Percentiles rank a stretch among this genome's conserved stretches.
phyloP scores from a whole-genome alignment of 2,888 invertebrate genomes.

The Sylvicola fuscatus region DNA sequence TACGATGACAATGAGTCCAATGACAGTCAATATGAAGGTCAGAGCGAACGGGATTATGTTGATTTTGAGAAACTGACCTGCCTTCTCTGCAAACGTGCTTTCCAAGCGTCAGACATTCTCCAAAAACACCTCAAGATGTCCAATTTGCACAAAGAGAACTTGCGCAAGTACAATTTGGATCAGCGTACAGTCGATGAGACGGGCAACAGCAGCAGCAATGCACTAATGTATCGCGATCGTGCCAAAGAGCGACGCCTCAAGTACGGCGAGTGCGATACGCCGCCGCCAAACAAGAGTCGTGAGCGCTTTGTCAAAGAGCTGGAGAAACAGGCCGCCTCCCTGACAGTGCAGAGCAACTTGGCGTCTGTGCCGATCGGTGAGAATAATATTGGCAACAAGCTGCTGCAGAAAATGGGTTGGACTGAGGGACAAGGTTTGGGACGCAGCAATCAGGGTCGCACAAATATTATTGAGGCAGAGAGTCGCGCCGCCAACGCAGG shows the following conservation, averaged over 20 bases:
- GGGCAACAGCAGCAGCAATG: slow-evolving; percentile 13
- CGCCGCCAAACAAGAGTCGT: slow-evolving; percentile 49
- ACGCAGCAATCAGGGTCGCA: slow-evolving; percentile 77
- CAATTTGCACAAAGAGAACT: slow-evolving; percentile 81
- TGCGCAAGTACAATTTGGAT: slow-evolving; percentile 31
- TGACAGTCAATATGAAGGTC: slow-evolving; percentile 6
- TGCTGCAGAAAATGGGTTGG: slow-evolving; percentile 99
- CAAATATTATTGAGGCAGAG: slow-evolving; percentile 69
- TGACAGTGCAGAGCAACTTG: slow-evolving; percentile 23
- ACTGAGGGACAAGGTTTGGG: slow-evolving; percentile 92
- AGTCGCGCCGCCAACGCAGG: slow-evolving; percentile 54
- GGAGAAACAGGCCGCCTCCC: slow-evolving; percentile 22
- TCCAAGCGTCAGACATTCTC: slow-evolving; percentile 73
- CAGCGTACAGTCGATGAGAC: slow-evolving; percentile 1
- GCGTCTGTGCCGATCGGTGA: slow-evolving; percentile 37
- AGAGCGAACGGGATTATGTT: slow-evolving; percentile 54
- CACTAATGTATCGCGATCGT: slow-evolving; percentile 59
- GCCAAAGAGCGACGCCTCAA: slow-evolving; percentile 90
- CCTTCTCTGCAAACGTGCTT: slow-evolving; percentile 84
- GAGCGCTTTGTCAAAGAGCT: slow-evolving; percentile 44
- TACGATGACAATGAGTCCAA: slow-evolving; percentile 21
- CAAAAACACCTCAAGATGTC: slow-evolving; percentile 84
- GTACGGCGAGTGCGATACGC: slow-evolving; percentile 73
- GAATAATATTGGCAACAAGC: slow-evolving; percentile 84
- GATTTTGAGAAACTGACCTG: slow-evolving; percentile 87